A percentile compares a stretch with the other conserved stretches of the same genome.
These are phyloP conservation scores for Amphipoea lucens DNA, from an alignment of 2,888 invertebrate genomes.

Conservation along the genomic window DNA sequence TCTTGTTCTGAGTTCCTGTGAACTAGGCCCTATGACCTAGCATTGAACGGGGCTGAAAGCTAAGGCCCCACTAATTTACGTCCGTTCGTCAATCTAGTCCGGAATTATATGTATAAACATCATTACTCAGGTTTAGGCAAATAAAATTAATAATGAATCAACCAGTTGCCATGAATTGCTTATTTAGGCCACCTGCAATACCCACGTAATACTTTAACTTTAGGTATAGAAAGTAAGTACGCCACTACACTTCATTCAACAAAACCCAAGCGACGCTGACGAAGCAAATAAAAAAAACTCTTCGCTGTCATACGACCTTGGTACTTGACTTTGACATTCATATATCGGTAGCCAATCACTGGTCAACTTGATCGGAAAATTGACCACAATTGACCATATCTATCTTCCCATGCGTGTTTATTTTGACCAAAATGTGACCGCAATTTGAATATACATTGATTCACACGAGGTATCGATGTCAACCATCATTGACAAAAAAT, in stretches of 20 bases:
- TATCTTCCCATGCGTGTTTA: conserved; percentile 54
- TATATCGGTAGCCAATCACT: conserved; percentile 62
- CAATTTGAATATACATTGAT: conserved; percentile 58
- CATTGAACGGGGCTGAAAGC: not conserved
- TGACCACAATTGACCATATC: conserved; percentile 71
- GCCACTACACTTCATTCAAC: conserved; percentile 34
- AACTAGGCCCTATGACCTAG: not conserved
- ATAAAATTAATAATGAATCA: not conserved
- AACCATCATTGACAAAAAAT: conserved; percentile 43
- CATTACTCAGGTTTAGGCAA: too few species aligned
- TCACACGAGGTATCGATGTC: conserved; percentile 64
- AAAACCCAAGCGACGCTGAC: conserved; percentile 22
- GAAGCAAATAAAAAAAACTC: conserved; percentile 38
- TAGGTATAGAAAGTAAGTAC: conserved; percentile 2
- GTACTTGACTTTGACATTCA: conserved; percentile 70
- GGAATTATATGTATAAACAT: not conserved
- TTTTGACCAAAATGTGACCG: conserved; percentile 60
- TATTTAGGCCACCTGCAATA: conserved; percentile 7
- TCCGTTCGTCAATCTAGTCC: not conserved
- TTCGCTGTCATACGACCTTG: conserved; percentile 57
- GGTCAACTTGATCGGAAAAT: conserved; percentile 66
- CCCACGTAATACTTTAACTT: not conserved
- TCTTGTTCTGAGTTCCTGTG: not conserved
- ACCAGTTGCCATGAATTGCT: not conserved
- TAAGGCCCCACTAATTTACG: not conserved